Percentiles rank a stretch among this genome's conserved stretches.
Conservation (phyloP, 2,797 vertebrate species). For the Crypturellus tataupa region DNA sequence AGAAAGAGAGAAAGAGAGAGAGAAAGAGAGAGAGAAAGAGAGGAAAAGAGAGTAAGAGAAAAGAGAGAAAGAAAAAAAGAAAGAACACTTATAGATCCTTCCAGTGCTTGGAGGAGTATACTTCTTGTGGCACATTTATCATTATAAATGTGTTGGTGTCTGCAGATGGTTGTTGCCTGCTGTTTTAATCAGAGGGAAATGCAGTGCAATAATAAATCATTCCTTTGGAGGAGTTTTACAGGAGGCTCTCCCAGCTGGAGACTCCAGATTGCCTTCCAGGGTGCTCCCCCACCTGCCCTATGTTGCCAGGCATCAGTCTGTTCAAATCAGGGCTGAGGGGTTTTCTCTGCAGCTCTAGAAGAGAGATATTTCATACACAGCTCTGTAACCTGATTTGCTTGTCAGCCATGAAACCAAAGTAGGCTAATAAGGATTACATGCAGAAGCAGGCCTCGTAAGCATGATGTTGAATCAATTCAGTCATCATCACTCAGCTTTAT, state of each 20-base stretch:
- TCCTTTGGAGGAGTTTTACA: neutral
- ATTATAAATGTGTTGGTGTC: neutral
- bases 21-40: no score
- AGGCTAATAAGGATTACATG: neutral
- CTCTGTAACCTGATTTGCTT: neutral
- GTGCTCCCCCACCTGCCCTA: neutral
- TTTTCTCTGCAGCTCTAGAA: neutral
- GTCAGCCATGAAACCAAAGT: neutral
- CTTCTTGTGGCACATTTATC: neutral
- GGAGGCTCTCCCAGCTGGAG: neutral
- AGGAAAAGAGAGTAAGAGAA: no score
- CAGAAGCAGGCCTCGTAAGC: neutral
- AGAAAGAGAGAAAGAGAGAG: no score
- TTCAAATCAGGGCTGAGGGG: neutral
- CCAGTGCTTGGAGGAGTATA: neutral
- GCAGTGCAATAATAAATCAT: neutral
- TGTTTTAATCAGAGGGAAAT: constrained; percentile 11
- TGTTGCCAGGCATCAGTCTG: neutral
- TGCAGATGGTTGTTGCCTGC: neutral
- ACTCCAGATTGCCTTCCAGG: neutral
- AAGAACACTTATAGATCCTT: neutral
- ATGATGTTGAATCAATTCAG: neutral
- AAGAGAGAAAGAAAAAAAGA: no score
- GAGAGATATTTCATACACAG: neutral
- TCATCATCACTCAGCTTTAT: neutral